phyloP scores from a whole-genome alignment of 2,113 vertebrate genomes.

The Thomomys bottae region DNA sequence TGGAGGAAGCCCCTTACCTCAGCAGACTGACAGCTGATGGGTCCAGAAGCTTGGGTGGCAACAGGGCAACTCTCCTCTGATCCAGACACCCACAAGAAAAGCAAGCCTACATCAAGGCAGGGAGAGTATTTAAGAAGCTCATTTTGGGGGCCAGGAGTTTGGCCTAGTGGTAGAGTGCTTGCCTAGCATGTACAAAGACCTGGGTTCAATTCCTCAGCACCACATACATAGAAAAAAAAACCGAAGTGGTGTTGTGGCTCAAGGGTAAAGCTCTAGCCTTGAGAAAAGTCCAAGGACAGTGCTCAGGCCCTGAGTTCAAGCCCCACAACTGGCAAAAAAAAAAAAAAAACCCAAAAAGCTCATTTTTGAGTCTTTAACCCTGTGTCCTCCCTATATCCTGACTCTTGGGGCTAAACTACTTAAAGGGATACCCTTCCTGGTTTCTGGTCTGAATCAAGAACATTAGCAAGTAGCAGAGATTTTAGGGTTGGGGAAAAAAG shows the following conservation, averaged over 20 bases:
- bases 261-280: too few relatives aligned
- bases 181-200: too few relatives aligned
- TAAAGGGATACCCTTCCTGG: background rate
- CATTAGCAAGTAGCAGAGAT: background rate
- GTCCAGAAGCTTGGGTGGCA: background rate
- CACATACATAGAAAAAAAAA: too few relatives aligned
- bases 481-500: background rate
- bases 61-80: background rate
- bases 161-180: too few relatives aligned
- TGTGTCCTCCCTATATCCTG: background rate
- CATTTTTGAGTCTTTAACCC: background rate
- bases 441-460: conserved; percentile 24
- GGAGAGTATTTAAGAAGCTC: too few relatives aligned
- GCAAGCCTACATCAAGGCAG: background rate
- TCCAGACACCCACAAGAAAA: background rate
- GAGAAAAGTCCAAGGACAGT: too few relatives aligned
- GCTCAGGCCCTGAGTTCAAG: too few relatives aligned
- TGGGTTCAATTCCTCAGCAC: too few relatives aligned
- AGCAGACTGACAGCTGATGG: background rate
- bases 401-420: too few relatives aligned
- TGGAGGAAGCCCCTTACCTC: conserved; percentile 8
- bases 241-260: too few relatives aligned
- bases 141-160: too few relatives aligned
- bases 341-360: background rate
- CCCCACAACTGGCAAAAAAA: too few relatives aligned